These are phyloP conservation scores for Andrena fulva DNA, from an alignment of 2,888 invertebrate species.

Conservation along the genomic window DNA sequence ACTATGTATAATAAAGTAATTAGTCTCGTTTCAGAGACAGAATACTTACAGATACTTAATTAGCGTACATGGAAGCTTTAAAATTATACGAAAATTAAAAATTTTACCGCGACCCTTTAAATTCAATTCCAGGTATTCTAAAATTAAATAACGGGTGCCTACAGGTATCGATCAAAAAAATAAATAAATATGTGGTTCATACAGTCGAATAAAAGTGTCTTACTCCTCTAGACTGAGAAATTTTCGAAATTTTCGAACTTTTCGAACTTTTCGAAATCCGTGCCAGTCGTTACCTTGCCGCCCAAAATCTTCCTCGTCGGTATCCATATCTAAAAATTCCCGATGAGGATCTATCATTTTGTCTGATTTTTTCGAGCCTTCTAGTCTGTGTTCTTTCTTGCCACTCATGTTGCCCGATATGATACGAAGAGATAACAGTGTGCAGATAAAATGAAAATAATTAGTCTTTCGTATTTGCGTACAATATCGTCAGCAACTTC, in stretches of 20 bases:
- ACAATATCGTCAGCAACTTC: neutral
- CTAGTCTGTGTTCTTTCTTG: constrained; percentile 40
- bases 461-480: neutral
- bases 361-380: constrained; percentile 63
- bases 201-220: neutral
- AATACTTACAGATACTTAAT: neutral
- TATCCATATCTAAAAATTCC: constrained; percentile 82
- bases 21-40: no score
- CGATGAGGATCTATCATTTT: constrained; percentile 75
- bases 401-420: constrained; percentile 33
- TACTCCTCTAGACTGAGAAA: neutral
- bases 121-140: neutral
- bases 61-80: neutral
- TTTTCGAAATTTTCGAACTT: neutral
- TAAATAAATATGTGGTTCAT: neutral
- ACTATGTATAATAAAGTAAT: neutral
- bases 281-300: constrained; percentile 75
- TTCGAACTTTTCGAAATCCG: neutral
- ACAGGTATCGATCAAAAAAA: neutral
- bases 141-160: neutral
- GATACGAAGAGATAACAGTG: neutral
- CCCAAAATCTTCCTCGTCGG: constrained; percentile 82
- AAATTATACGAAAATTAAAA: neutral
- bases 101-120: no score
- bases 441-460: neutral